Evolutionary conservation across 2,888 invertebrate genomes (phyloP).

Genomic region (Ichneumoninae sp.): DNA sequence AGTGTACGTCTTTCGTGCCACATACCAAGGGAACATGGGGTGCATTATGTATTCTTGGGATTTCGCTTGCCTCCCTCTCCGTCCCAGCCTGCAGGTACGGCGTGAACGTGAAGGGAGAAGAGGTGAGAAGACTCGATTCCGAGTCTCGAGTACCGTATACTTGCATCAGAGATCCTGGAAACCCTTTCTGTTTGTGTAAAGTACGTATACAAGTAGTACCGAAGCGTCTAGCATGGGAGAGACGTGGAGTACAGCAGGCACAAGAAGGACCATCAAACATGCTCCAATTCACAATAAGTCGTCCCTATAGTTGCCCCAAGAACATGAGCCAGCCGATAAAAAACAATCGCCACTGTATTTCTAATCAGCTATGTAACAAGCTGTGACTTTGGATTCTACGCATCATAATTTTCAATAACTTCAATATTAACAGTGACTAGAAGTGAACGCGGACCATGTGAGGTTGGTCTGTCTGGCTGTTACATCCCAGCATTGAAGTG

Average conservation of each 20-base stretch:
- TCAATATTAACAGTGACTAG: too few species aligned
- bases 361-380: neutral
- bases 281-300: neutral
- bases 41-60: constrained; percentile 59
- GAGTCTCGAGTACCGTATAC: constrained; percentile 6
- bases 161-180: constrained; percentile 7
- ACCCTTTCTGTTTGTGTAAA: constrained; percentile 21
- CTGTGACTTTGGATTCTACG: neutral
- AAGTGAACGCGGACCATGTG: too few species aligned
- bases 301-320: neutral
- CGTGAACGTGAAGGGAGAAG: constrained; percentile 47
- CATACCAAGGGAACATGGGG: constrained; percentile 30
- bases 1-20: constrained; percentile 39
- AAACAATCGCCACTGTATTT: neutral
- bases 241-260: constrained; percentile 6
- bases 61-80: constrained; percentile 42
- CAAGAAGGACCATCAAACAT: constrained; percentile 9
- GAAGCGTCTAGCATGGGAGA: constrained; percentile 16
- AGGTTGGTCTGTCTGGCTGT: too few species aligned
- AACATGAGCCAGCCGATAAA: neutral
- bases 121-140: constrained; percentile 56
- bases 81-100: constrained; percentile 1
- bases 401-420: too few species aligned
- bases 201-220: constrained; percentile 6
- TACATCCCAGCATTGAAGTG: too few species aligned